These are phyloP conservation scores for Periophthalmodon schlosseri DNA, from an alignment of 2,113 vertebrate species.

Conservation along the genomic window DNA sequence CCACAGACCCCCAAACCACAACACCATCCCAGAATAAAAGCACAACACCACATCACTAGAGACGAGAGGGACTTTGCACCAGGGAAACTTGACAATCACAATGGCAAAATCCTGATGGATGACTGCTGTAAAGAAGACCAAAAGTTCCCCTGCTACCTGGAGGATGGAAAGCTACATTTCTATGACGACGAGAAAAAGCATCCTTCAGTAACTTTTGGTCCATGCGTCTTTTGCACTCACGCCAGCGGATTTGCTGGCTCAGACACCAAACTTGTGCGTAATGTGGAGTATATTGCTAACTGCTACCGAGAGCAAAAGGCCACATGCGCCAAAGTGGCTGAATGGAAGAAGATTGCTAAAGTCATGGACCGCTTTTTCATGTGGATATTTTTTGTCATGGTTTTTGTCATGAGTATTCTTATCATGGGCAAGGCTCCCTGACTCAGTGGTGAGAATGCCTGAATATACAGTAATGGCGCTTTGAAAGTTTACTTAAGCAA, in stretches of 20 bases:
- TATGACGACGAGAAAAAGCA: conserved; percentile 59
- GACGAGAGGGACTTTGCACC: conserved; percentile 41
- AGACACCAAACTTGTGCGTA: conserved; percentile 78
- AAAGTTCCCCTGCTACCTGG: conserved; percentile 33
- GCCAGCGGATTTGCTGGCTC: conserved; percentile 37
- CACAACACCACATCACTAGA: conserved; percentile 65
- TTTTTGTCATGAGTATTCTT: conserved; percentile 95
- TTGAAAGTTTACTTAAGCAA: not conserved
- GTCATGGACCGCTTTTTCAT: conserved; percentile 99
- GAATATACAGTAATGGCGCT: not conserved
- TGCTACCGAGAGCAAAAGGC: conserved; percentile 90
- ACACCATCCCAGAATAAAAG: conserved; percentile 49
- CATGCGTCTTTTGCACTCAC: conserved; percentile 73
- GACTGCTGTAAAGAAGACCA: conserved; percentile 63
- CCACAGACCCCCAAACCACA: conserved; percentile 58
- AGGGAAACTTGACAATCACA: conserved; percentile 59
- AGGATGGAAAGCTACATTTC: conserved; percentile 47
- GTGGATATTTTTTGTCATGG: conserved; percentile 99
- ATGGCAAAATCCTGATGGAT: conserved; percentile 56
- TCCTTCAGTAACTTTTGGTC: conserved; percentile 73
- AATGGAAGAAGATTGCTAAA: conserved; percentile 98
- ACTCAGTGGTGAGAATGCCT: conserved; percentile 2
- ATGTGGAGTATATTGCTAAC: conserved; percentile 92
- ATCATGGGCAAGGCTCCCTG: conserved; percentile 88
- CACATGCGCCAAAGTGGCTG: conserved; percentile 87